Base-by-base conservation (phyloP, 2,113 vertebrate genomes). In the Ceuthmochares aereus region DNA sequence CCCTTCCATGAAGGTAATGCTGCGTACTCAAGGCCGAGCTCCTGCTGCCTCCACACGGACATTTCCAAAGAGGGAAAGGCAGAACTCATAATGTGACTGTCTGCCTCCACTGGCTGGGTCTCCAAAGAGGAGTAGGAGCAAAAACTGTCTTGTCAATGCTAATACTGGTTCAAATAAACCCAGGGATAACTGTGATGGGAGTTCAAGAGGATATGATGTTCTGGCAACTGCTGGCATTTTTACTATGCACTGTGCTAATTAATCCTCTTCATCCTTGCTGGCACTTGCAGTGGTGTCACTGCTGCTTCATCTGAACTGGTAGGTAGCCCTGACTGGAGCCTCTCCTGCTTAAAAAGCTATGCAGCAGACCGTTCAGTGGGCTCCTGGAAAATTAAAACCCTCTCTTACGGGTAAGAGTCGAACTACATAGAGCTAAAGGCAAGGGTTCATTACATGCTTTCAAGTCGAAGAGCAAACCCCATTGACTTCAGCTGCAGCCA, bases 321-420 rank as follows among this genome's bases (percentile, higher is more conserved):
- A 47, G 56, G 29, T 56, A 52, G 36, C 25, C 22, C 58, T 36
- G 13, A 12, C 1, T 51, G 68, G 58, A 87, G 55, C 32, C 30
- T 49, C 37, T 64, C 40, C 37, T 76, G 45, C 56, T 66, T 87
- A 27, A 84, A 34, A 14, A 79, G 13, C 62, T 49, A 2, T 29
- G 17, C 58, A 45, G 49, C 32, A 87, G 42, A 30, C n/a, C 21
- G 29, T 79, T 87, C 34, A 69, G 19, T 21, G 22, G 36, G 27
- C 34, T 75, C 32, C 74, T 91, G 52, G 43, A 95, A 72, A 81
- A 49, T 67, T 30, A 34, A 80, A 60, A 15, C 14, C 17, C 30
- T 43, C 23, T 63, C 12, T 32, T 68, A 30, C 0, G 1, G 36
- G 18, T 55, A 70, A 60, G 34, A 62, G 66, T 73, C 0, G 2